Evolutionary conservation across 2,113 vertebrate species (phyloP).

Genomic region (Thermophis baileyi): DNA sequence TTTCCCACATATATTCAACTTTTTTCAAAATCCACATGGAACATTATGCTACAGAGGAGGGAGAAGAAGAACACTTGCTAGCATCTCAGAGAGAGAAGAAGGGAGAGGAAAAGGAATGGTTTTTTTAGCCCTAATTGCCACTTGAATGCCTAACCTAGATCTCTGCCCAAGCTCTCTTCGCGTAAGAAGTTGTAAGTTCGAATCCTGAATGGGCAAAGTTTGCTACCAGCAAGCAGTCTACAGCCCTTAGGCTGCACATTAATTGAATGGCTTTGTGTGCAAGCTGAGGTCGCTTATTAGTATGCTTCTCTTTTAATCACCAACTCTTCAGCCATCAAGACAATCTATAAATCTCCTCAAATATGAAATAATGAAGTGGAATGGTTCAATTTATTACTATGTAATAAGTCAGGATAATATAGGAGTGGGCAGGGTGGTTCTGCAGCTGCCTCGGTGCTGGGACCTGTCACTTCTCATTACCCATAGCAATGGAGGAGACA

Average conservation of each 20-base stretch:
- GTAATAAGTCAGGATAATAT: conserved; percentile 70
- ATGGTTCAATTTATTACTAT: conserved; percentile 75
- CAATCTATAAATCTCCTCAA: conserved; percentile 80
- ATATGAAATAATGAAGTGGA: conserved; percentile 81
- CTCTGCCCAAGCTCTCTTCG: conserved; percentile 51
- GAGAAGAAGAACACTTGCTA: not conserved
- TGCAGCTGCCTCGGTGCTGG: conserved; percentile 49
- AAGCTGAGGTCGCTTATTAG: conserved; percentile 71
- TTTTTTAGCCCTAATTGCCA: conserved; percentile 64
- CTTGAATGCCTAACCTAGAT: conserved; percentile 50
- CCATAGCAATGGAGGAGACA: not conserved
- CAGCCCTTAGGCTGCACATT: conserved; percentile 70
- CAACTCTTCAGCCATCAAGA: conserved; percentile 75
- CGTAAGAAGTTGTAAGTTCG: conserved; percentile 65
- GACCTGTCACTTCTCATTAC: conserved; percentile 56
- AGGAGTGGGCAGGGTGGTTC: conserved; percentile 61
- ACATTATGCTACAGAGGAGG: not conserved
- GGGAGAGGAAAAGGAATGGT: not conserved
- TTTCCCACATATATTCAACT: not conserved
- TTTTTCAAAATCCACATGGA: not conserved
- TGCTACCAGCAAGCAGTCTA: conserved; percentile 70
- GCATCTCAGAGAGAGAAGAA: not conserved
- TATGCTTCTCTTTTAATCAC: conserved; percentile 73
- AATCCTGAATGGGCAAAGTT: conserved; percentile 64
- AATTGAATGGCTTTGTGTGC: conserved; percentile 72